phyloP scores from a whole-genome alignment of 2,797 vertebrate species.

The Bufotes viridis region DNA sequence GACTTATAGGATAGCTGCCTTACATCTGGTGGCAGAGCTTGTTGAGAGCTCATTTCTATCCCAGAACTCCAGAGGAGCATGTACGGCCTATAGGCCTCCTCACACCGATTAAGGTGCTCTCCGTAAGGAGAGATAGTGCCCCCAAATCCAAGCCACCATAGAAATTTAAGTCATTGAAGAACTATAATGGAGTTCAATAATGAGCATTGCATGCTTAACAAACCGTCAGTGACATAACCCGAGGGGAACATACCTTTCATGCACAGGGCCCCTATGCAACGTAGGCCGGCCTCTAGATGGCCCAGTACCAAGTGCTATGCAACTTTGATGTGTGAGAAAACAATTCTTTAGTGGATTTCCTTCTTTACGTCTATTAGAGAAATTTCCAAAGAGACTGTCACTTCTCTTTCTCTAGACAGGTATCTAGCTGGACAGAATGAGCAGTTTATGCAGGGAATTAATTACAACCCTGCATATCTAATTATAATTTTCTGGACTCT shows the following conservation, averaged over 20 bases:
- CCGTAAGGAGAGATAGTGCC: too few species aligned
- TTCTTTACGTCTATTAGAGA: not conserved
- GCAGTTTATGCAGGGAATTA: not conserved
- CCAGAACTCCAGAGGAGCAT: too few species aligned
- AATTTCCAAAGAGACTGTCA: too few species aligned
- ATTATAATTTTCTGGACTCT: not conserved
- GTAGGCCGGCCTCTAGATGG: not conserved
- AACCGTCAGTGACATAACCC: too few species aligned
- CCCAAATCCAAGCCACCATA: too few species aligned
- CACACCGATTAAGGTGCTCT: too few species aligned
- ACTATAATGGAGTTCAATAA: not conserved
- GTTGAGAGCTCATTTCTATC: too few species aligned
- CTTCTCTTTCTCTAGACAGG: not conserved
- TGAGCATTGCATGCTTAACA: not conserved
- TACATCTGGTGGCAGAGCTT: too few species aligned
- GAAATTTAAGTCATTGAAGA: not conserved
- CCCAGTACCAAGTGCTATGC: not conserved
- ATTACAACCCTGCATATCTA: not conserved
- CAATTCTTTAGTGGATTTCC: not conserved
- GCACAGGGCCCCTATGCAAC: not conserved
- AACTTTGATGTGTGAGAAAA: not conserved
- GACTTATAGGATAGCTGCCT: too few species aligned
- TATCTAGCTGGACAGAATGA: not conserved
- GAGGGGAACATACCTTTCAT: not conserved
- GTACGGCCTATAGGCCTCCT: too few species aligned